Percentiles rank a stretch among this genome's conserved stretches.
Evolutionary conservation across 2,113 vertebrate genomes (phyloP).

Genomic region (Theristicus caerulescens): DNA sequence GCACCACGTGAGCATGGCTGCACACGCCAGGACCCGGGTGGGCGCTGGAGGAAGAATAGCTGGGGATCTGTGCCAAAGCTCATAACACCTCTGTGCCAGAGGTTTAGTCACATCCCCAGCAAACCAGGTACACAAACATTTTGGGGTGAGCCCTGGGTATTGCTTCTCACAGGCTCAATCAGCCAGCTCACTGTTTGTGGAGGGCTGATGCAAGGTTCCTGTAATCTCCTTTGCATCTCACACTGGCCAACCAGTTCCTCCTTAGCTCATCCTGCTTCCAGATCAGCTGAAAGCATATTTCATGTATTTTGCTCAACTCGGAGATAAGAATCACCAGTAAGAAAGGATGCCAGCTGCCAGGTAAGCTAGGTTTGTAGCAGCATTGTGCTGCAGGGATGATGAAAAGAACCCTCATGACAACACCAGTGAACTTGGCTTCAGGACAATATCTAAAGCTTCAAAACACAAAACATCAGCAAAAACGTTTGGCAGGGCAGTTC

Average conservation of each 20-base stretch:
- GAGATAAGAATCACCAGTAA: not conserved
- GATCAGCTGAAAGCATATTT: not conserved
- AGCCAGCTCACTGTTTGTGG: not conserved
- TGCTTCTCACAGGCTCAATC: not conserved
- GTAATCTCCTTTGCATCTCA: not conserved
- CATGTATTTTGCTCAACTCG: not conserved
- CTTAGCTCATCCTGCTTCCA: not conserved
- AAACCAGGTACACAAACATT: not conserved
- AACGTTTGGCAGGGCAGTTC: not conserved
- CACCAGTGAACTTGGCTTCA: not conserved
- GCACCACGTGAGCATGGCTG: accelerated
- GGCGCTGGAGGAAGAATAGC: not conserved
- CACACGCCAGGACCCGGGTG: accelerated
- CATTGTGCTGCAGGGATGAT: not conserved
- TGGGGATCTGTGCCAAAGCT: not conserved
- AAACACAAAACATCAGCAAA: not conserved
- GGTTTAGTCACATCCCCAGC: not conserved
- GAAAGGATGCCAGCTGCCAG: not conserved
- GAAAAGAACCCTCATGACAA: not conserved
- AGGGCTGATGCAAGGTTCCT: not conserved
- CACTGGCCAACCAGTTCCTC: not conserved
- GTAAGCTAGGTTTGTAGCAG: not conserved
- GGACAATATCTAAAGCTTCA: not conserved
- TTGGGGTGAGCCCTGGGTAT: not conserved
- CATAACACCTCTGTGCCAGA: not conserved